Base-by-base conservation (phyloP, 92 coral and sea anemone genomes). In the Palythoa caribaeorum region DNA sequence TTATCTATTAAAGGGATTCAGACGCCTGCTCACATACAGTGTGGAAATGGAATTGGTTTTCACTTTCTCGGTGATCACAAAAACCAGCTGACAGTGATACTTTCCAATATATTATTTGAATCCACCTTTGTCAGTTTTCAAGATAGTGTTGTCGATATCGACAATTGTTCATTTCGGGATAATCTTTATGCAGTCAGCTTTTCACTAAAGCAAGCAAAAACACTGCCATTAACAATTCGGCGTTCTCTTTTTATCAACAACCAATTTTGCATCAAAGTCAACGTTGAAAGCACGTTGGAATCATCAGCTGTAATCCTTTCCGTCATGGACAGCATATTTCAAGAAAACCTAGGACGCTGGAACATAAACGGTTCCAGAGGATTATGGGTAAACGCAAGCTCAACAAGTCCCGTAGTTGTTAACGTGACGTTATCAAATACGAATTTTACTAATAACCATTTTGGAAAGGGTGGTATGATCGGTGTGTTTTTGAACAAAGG, bases 231-330 rank as follows among this genome's bases (percentile, higher is more conserved):
- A 57, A 17, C 5, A 17, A 11, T 78, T 38, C 66, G 21, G 9
- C 52, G 68, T 16, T 17, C 83, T 5, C 9, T 12, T 2, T 78
- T 78, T 78, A 20, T 12, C 38, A 78, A 78, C 83, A 78, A 78
- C 38, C 35, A 78, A 55, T 78, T 78, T 53, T 78, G 83, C 71
- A 57, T 78, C 38, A 78, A 78, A 54, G 70, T 78, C 37, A 16
- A 38, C 37, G 70, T 78, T 48, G 69, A 78, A 14, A 44, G 38
- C 38, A 54, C 44, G 35, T 78, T 78, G 83, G 50, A 14, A 47
- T 7, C 70, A 2, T 70, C n/a, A 4, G 37, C 9, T n/a, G 15
- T 78, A 12, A 57, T 5, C 52, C 37, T 78, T 38, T 57, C n/a
- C 69, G 15, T 78, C 59, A 6, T 35, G 37, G 51, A 57, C 28